A percentile compares a stretch with the other conserved stretches of the same genome.
Conservation (phyloP, 2,113 vertebrate genomes). For the Cynoglossus semilaevis region DNA sequence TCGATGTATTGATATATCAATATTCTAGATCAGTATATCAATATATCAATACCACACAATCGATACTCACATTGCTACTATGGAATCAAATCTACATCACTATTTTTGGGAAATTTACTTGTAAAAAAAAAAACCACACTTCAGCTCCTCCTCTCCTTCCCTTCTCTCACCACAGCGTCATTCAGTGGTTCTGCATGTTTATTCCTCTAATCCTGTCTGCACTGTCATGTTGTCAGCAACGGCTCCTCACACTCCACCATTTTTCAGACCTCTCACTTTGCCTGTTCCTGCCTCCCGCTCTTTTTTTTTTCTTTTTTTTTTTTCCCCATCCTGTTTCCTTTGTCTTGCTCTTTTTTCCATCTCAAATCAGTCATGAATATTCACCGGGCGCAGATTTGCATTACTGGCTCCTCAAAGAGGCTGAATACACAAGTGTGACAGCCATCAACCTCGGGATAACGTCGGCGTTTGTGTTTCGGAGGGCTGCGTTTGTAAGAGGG, state of each 20-base stretch:
- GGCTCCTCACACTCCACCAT: constrained; percentile 21
- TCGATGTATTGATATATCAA: too few species aligned
- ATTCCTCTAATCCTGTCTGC: constrained; percentile 46
- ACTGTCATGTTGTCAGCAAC: constrained; percentile 38
- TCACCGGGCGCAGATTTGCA: constrained; percentile 62
- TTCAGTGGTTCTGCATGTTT: constrained; percentile 44
- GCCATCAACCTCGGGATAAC: constrained; percentile 61
- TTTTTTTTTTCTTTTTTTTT: constrained; percentile 11
- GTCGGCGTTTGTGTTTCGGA: constrained; percentile 45
- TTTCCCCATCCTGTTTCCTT: constrained; percentile 7
- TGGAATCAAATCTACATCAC: too few species aligned
- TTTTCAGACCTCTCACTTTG: constrained; percentile 33
- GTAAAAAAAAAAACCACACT: too few species aligned
- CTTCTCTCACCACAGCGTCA: constrained; percentile 20
- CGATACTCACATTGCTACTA: too few species aligned
- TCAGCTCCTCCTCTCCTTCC: constrained; percentile 12
- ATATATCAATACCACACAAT: too few species aligned
- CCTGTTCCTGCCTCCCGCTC: constrained; percentile 40
- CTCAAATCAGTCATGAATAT: constrained; percentile 60
- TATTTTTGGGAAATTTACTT: too few species aligned
- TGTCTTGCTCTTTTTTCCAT: constrained; percentile 30
- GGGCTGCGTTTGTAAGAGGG: constrained; percentile 27
- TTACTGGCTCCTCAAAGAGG: constrained; percentile 62
- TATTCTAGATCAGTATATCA: too few species aligned
- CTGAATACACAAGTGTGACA: constrained; percentile 67